Conservation (phyloP, 2,797 vertebrate genomes). For the Apogon hyalosoma region DNA sequence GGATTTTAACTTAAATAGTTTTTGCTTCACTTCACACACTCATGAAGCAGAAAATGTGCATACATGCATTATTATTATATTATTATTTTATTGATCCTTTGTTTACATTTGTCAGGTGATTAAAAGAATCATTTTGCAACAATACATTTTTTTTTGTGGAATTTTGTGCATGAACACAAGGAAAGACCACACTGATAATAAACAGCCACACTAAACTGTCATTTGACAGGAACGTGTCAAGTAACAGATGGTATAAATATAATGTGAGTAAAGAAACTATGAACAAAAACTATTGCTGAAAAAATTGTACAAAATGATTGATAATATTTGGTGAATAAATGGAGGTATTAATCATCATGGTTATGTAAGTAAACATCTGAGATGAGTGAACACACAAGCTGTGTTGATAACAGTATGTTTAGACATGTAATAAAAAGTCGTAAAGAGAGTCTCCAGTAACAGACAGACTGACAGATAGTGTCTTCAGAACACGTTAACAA, state of each 20-base stretch:
- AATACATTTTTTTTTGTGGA: no score
- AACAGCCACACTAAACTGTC: no score
- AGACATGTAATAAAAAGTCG: neutral
- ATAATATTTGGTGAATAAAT: neutral
- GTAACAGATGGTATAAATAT: no score
- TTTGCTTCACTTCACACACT: neutral
- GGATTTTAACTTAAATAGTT: neutral
- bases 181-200: no score
- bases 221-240: no score
- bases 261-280: no score
- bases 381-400: neutral
- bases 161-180: no score
- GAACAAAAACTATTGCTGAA: no score
- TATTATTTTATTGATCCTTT: no score
- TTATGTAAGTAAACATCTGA: neutral
- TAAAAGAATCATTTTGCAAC: no score
- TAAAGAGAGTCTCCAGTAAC: slow-evolving; percentile 4
- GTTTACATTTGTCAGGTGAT: no score
- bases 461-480: slow-evolving; percentile 9
- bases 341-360: neutral
- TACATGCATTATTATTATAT: no score
- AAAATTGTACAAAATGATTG: neutral
- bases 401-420: neutral
- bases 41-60: neutral
- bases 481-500: neutral